These are phyloP conservation scores for Automeris io DNA, from an alignment of 2,888 invertebrate genomes.

Conservation along the genomic window DNA sequence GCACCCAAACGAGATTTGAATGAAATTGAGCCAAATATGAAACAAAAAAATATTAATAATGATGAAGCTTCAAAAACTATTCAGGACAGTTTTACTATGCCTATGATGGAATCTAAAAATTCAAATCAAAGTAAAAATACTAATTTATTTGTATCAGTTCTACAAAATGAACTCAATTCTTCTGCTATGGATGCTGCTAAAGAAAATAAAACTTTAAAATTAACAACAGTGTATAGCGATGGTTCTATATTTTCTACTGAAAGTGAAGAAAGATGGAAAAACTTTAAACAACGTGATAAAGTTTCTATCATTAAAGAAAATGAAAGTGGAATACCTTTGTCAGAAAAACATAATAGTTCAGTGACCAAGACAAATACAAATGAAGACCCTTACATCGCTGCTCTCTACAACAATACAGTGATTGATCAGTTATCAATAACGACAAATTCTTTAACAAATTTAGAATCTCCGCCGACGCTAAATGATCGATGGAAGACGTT, in stretches of 20 bases:
- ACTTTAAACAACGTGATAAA: slow-evolving; percentile 26
- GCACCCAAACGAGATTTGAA: slow-evolving; percentile 8
- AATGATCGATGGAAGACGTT: slow-evolving; percentile 54
- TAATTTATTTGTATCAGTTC: too few species aligned
- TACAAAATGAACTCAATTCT: too few species aligned
- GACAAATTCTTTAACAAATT: slow-evolving; percentile 46
- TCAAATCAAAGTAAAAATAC: too few species aligned
- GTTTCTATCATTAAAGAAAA: neutral
- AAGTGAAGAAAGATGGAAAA: slow-evolving; percentile 28
- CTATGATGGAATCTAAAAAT: too few species aligned
- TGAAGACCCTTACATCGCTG: slow-evolving; percentile 36
- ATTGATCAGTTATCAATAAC: slow-evolving; percentile 56
- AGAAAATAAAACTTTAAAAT: slow-evolving; percentile 14
- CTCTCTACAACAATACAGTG: slow-evolving; percentile 38
- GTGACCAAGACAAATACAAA: slow-evolving; percentile 21
- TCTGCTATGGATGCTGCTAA: too few species aligned
- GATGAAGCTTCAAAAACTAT: slow-evolving; percentile 5
- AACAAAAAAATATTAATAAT: slow-evolving; percentile 12
- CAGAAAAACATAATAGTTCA: slow-evolving; percentile 13
- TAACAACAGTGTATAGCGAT: slow-evolving; percentile 14
- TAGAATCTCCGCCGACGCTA: slow-evolving; percentile 34
- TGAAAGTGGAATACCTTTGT: slow-evolving; percentile 14
- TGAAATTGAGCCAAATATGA: slow-evolving; percentile 6
- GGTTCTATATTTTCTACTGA: slow-evolving; percentile 19
- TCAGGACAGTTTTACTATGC: too few species aligned